Percentiles rank a stretch among this genome's conserved stretches.
These are phyloP conservation scores for Apamea epomidion DNA, from an alignment of 2,888 invertebrate species.

Conservation along the genomic window DNA sequence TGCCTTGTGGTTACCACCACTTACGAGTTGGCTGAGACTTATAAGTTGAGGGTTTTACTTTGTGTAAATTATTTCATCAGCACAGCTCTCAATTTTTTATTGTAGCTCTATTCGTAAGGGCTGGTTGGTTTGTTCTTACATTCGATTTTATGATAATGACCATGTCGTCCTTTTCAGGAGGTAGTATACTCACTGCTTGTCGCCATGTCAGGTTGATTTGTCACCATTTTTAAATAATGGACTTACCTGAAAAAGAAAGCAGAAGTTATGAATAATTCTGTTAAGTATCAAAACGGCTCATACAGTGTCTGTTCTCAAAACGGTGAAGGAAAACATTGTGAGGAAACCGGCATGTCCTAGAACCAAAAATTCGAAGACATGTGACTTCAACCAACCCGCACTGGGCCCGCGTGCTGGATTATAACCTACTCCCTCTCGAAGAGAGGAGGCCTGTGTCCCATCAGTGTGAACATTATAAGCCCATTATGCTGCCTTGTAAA, in stretches of 20 bases:
- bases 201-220: background rate
- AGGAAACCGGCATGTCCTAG: no score
- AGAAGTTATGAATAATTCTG: background rate
- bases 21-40: background rate
- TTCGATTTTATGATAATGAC: background rate
- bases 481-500: no score
- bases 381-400: no score
- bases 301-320: background rate
- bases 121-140: background rate
- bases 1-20: background rate
- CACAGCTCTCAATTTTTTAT: background rate
- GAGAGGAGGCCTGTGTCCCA: no score
- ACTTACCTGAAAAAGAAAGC: constrained; percentile 49
- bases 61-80: background rate
- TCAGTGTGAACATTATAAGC: no score
- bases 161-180: background rate
- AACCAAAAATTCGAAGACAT: no score
- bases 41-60: background rate
- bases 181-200: constrained; percentile 8
- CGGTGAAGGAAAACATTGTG: no score
- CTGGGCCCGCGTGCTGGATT: no score
- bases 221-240: background rate
- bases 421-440: no score
- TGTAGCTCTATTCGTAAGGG: background rate
- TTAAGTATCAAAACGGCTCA: background rate